A percentile compares a stretch with the other conserved stretches of the same genome.
Evolutionary conservation across 2,888 invertebrate genomes (phyloP).

Genomic region (Lasioglossum villosulum): DNA sequence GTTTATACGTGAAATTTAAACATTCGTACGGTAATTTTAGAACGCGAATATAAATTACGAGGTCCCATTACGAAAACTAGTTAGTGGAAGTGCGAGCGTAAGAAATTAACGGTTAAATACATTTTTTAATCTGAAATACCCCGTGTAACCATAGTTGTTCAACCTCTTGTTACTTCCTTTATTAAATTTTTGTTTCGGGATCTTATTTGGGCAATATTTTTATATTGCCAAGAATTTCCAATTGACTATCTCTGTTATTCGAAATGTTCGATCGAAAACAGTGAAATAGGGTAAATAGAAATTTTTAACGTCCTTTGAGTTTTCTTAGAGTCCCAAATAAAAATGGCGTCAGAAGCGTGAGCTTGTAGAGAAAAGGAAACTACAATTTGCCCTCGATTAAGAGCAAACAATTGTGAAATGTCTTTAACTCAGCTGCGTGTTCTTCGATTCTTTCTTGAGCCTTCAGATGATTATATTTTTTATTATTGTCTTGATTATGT

Average conservation of each 20-base stretch:
- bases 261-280: not conserved
- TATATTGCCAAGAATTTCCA: not conserved
- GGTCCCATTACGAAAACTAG: not conserved
- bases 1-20: constrained; percentile 23
- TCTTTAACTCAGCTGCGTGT: not conserved
- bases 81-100: not conserved
- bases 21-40: not conserved
- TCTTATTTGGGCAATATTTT: not conserved
- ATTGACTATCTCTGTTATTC: not conserved
- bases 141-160: not conserved
- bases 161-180: not conserved
- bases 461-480: not conserved
- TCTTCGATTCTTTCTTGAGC: too few species aligned
- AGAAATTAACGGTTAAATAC: not conserved
- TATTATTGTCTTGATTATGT: not conserved
- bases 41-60: not conserved
- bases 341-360: not conserved
- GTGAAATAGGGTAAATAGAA: not conserved
- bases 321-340: not conserved
- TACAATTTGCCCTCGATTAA: too few species aligned
- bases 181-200: not conserved
- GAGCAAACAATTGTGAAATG: not conserved
- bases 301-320: not conserved
- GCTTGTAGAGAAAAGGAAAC: not conserved
- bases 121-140: not conserved